Base-by-base conservation (phyloP, 2,888 invertebrate species). In the Ditylenchus weischeri region DNA sequence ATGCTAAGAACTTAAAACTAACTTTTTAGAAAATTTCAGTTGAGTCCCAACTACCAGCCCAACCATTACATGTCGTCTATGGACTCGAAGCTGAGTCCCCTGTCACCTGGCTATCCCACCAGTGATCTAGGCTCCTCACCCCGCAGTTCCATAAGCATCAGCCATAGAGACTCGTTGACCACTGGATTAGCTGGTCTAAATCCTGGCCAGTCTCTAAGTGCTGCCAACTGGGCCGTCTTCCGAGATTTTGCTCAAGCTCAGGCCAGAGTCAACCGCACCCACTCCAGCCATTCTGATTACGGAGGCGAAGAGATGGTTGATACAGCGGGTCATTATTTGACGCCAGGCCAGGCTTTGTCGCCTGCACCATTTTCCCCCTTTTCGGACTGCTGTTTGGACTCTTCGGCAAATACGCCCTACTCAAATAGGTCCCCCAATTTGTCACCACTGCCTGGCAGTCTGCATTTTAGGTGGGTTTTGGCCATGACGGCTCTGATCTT, bases 301-400 rank as follows among this genome's bases (percentile, higher is more conserved):
- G 64, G 74, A 64, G 58, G 67, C 49, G 64, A 73, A 50, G 69
- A 75, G 47, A 76, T 74, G 43, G 49, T 13, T 11, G 64, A 35
- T 13, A 18, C 8, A 15, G 21, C 18, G 13, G 54, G 54, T 19
- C 57, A 35, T 19, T 50, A 19, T 68, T 80, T 78, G 49, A 74
- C 78, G 29, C 79, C 79, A 6, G 73, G 76, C 19, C 69, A 79
- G 61, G 64, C 78, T 65, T 66, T 82, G 19, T 77, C 78, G 6
- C 81, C 80, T 0, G 80, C 80, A 18, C 81, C 81, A 7, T 81
- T 75, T 68, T 78, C 78, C 13, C 81, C 80, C 15, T 81, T 79
- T 67, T 76, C 75, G 50, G 80, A 78, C 64, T 36, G 23, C 58
- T 3, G 43, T 43, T 48, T 62, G 51, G 54, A 38, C 21, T 67